Percentiles rank a stretch among this genome's conserved stretches.
Conservation (phyloP, 2,113 vertebrate species). For the Gadus chalcogrammus region DNA sequence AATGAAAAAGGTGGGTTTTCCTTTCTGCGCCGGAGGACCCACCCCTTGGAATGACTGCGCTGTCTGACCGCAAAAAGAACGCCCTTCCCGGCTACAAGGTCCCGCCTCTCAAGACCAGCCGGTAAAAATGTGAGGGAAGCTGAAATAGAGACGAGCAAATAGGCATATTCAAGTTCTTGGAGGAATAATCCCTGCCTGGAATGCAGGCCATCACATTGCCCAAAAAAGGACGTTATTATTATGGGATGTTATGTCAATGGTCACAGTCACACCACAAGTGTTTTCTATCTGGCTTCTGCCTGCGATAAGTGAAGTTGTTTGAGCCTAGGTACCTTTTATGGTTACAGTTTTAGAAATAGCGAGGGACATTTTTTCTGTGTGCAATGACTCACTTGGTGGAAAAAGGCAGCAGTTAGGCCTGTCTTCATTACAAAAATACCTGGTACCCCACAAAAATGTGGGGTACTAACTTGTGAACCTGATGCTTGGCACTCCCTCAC, state of each 20-base stretch:
- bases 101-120: slow-evolving; percentile 55
- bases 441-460: no score
- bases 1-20: slow-evolving; percentile 79
- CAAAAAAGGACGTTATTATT: slow-evolving; percentile 1
- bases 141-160: no score
- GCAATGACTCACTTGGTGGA: neutral
- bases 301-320: neutral
- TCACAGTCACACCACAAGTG: neutral
- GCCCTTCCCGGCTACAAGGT: slow-evolving; percentile 69
- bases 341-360: slow-evolving; percentile 4
- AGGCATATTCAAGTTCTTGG: no score
- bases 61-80: slow-evolving; percentile 71
- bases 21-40: slow-evolving; percentile 65
- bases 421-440: no score
- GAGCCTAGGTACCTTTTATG: slow-evolving; percentile 12
- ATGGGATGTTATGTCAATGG: neutral
- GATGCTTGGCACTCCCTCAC: no score
- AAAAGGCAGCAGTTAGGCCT: neutral
- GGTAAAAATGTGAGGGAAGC: neutral
- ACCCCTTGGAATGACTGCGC: slow-evolving; percentile 70
- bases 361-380: neutral
- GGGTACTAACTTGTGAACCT: no score
- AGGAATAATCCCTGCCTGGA: neutral
- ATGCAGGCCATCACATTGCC: slow-evolving; percentile 7
- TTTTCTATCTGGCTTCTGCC: neutral